phyloP scores from a whole-genome alignment of 1,140 invertebrate species.

The Vanessa tameamea region DNA sequence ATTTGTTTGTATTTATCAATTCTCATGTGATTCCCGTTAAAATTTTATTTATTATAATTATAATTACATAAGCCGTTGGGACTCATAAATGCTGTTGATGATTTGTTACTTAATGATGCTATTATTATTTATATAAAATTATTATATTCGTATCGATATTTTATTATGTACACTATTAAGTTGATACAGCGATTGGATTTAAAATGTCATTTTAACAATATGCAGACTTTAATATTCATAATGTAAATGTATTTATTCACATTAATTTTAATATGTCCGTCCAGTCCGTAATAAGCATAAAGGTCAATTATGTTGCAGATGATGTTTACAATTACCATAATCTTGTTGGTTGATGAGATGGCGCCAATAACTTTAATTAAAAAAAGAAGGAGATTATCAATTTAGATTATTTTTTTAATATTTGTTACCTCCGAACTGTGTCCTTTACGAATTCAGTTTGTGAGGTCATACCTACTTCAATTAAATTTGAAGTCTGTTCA shows the following conservation, averaged over 20 bases:
- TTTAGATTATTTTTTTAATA: no score
- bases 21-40: background rate
- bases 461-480: no score
- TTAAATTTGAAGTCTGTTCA: no score
- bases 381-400: no score
- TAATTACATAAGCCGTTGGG: constrained; percentile 4
- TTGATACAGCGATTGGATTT: background rate
- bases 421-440: no score
- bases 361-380: no score
- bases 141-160: background rate
- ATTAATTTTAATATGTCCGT: no score
- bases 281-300: no score
- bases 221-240: background rate
- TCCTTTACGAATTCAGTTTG: no score
- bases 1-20: constrained; percentile 13
- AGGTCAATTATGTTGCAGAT: no score
- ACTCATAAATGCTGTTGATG: constrained; percentile 3
- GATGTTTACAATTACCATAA: no score
- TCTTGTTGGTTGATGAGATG: no score
- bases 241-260: background rate
- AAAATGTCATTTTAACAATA: background rate
- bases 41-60: constrained; percentile 15
- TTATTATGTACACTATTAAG: background rate
- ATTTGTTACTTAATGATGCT: constrained; percentile 7
- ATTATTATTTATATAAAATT: constrained; percentile 7